Base-by-base conservation (phyloP, 1,140 invertebrate species). In the Pachyrhynchus sulphureomaculatus region DNA sequence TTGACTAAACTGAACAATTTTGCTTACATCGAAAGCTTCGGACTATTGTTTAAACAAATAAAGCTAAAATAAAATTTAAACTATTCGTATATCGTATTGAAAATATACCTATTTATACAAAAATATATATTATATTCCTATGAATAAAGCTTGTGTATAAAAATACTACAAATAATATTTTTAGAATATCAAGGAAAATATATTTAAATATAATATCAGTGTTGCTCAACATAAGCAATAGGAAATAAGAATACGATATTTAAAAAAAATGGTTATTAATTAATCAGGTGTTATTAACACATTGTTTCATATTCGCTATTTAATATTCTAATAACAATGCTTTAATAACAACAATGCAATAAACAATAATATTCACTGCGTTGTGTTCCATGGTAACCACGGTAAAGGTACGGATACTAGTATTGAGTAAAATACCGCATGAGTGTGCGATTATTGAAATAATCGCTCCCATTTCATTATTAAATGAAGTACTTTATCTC, bases 131-230 rank as follows among this genome's bases (percentile, higher is more conserved):
- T 18, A 42, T 9, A 42, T 6, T 5, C 17, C 12, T 37, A 37
- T 21, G 21, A 42, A 20, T 42, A 42, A 42, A 42, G 18, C 3
- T 42, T 42, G 39, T 20, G 18, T 42, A 42, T 42, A 42, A 42
- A 42, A 42, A 42, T 42, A 42, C 17, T 12, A 15, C 17, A 42
- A 2, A 21, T 37, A 37, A 8, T 42, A 21, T 20, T 21, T 42
- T 42, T 42, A 4, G 21, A 21, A 5, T 15, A 20, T 20, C 3
- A 42, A 42, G 17, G n/a, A 37, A 37, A 37, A 37, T 37, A 37
- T 37, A 32, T 32, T 32, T 32, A 32, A 32, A 32, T 6, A 32
- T 32, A 32, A 32, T 32, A 32, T 32, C 29, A 9, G 15, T 37
- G 15, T 37, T 37, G 34, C 34, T 32, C 12, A 32, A 37, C n/a